Evolutionary conservation across 2,797 vertebrate genomes (phyloP).

Genomic region (Xenops minutus): DNA sequence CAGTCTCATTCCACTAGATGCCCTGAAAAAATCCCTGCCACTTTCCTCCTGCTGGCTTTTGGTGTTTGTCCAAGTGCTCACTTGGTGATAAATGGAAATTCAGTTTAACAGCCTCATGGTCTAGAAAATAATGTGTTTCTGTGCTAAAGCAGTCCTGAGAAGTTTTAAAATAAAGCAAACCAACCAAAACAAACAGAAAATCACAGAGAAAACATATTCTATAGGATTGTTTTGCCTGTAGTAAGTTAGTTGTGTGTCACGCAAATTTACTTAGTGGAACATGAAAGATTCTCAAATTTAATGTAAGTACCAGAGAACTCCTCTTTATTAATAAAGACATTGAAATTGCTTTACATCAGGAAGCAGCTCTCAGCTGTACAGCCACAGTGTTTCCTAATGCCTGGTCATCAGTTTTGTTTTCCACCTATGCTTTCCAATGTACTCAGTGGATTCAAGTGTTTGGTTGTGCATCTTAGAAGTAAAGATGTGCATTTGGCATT

Average conservation of each 20-base stretch:
- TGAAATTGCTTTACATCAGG: background rate
- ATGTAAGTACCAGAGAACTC: background rate
- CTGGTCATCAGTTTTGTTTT: background rate
- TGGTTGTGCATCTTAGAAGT: background rate
- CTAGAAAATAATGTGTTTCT: background rate
- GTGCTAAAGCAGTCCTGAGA: background rate
- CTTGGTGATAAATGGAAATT: background rate
- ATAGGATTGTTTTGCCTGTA: background rate
- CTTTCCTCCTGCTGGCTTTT: background rate
- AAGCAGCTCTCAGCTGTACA: background rate
- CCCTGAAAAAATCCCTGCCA: background rate
- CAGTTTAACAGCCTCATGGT: background rate
- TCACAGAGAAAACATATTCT: background rate
- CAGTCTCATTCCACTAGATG: background rate
- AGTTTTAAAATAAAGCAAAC: background rate
- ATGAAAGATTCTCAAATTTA: background rate
- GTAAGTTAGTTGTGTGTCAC: background rate
- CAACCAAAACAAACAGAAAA: background rate
- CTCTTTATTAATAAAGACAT: background rate
- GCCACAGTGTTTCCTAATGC: background rate
- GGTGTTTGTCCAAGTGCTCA: background rate
- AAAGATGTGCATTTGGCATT: background rate
- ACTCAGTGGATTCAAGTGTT: background rate
- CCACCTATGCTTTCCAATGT: background rate
- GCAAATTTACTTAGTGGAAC: background rate